Evolutionary conservation across 2,113 vertebrate species (phyloP), one percentile per base, ranked within the genome.

Genomic region (Caranx melampygus): DNA sequence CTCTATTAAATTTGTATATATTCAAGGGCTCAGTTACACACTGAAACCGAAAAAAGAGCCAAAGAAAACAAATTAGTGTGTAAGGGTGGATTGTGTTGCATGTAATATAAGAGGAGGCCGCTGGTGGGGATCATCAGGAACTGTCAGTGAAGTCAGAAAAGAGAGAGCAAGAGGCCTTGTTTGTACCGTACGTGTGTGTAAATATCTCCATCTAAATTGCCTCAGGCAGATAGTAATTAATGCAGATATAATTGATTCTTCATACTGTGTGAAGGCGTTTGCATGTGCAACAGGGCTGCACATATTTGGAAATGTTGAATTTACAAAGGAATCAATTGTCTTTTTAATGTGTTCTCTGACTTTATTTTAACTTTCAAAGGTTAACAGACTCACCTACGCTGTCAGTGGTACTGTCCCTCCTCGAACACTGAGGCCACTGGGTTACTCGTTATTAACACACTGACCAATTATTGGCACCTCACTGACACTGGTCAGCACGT

Each of bases 1-100:
- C 87, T 95, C 90, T 93, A 94, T 95, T 94, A 92, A 93, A 94
- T 95, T 93, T 93, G 92, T 92, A 93, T 94, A 92, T 93, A 93
- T 94, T 91, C 89, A 85, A 84, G 91, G 91, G 80, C 85, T 95
- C 90, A 73, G 92, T 95, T 95, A 93, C 95, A 92, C 84, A 83
- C 82, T 62, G 78, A 87, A 87, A 88, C 81, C 88, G 84, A 88
- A 94, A 83, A 91, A 92, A 89, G 73, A 89, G 84, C 64, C 82
- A 85, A 93, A 94, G 92, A 95, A 94, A 94, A 94, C 91, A 94
- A 95, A 95, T 94, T 92, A 95, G 93, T 94, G 92, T 80, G 83
- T 85, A 78, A 90, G 90, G 90, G 93, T 95, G 92, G 91, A 95
- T 95, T 94, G 85, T 94, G 94, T 95, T 95, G 89, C 94, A 92